Evolutionary conservation across 2,888 invertebrate species (phyloP).

Genomic region (Hofmannophila pseudospretella): DNA sequence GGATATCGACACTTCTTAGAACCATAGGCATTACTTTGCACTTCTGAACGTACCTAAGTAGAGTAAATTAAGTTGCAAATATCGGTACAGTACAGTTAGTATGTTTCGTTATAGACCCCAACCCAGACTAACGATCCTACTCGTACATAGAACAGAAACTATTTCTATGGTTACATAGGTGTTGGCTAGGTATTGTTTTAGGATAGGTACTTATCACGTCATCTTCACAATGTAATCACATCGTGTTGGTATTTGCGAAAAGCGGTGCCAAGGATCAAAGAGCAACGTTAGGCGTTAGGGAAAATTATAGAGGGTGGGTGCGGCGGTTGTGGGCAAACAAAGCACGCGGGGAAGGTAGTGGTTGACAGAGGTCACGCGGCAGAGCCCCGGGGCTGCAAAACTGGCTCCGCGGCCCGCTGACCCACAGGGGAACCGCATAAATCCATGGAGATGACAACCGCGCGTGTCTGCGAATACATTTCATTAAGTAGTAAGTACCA

Average conservation of each 20-base stretch:
- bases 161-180: no score
- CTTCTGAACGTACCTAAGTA: no score
- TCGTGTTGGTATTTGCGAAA: constrained; percentile 17
- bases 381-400: constrained; percentile 25
- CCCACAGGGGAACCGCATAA: constrained; percentile 41
- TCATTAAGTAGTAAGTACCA: constrained; percentile 6
- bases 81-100: no score
- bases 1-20: constrained; percentile 27
- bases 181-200: no score
- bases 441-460: constrained; percentile 38
- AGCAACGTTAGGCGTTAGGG: constrained; percentile 28
- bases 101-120: no score
- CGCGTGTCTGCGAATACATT: constrained; percentile 15
- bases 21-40: constrained; percentile 15
- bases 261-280: constrained; percentile 47
- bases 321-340: constrained; percentile 41
- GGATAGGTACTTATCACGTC: no score
- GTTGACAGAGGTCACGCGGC: constrained; percentile 42
- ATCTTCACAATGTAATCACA: constrained; percentile 8
- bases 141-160: no score
- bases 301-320: constrained; percentile 39
- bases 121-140: no score
- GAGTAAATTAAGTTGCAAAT: no score
- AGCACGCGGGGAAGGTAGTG: constrained; percentile 40
- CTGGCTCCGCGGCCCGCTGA: constrained; percentile 34